Evolutionary conservation across 2,888 invertebrate species (phyloP).

Genomic region (Arge pagana): DNA sequence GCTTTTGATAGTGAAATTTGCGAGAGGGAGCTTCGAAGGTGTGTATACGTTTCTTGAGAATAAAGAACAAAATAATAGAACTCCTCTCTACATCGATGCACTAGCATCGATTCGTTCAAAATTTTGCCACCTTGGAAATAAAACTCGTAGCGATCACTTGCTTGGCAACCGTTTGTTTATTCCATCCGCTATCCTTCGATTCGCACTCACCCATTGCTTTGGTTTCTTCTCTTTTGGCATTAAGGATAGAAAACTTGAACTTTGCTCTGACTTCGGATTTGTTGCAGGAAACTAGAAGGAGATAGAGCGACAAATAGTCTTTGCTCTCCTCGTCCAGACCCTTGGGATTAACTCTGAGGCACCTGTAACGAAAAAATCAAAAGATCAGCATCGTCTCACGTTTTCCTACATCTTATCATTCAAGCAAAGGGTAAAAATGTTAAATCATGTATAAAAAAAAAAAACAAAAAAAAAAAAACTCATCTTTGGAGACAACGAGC

Average conservation of each 20-base stretch:
- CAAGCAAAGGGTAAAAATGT: too few relatives aligned
- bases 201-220: constrained; percentile 98
- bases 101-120: too few relatives aligned
- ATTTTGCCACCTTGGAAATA: too few relatives aligned
- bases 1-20: too few relatives aligned
- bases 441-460: background rate
- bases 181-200: too few relatives aligned
- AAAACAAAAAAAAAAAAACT: background rate
- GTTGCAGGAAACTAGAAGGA: constrained; percentile 98
- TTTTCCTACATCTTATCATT: too few relatives aligned
- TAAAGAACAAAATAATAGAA: too few relatives aligned
- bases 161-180: background rate
- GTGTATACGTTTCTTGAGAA: too few relatives aligned
- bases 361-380: constrained; percentile 65
- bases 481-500: background rate
- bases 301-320: constrained; percentile 98
- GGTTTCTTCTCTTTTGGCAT: constrained; percentile 99
- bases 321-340: constrained; percentile 99
- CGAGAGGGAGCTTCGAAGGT: too few relatives aligned
- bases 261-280: constrained; percentile 99
- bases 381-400: background rate
- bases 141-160: too few relatives aligned
- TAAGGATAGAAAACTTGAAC: constrained; percentile 99
- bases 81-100: too few relatives aligned
- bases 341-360: constrained; percentile 99